A percentile compares a stretch with the other conserved stretches of the same genome.
Conservation (phyloP, 2,113 vertebrate species). For the Tiliqua scincoides region DNA sequence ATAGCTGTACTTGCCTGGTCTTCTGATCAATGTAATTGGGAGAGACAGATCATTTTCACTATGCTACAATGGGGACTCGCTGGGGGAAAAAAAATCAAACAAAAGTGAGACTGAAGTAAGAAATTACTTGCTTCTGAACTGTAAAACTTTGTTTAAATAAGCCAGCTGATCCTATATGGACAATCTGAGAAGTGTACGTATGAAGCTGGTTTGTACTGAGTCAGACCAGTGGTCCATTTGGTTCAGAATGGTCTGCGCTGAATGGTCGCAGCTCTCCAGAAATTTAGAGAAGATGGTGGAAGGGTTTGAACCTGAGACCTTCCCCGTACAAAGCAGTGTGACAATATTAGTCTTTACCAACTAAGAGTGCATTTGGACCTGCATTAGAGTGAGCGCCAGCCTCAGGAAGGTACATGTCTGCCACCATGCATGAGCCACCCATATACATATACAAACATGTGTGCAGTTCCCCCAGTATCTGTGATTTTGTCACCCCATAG, state of each 20-base stretch:
- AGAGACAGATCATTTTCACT: rapidly evolving
- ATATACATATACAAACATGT: background rate
- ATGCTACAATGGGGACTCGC: rapidly evolving
- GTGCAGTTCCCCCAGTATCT: background rate
- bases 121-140: background rate
- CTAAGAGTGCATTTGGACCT: background rate
- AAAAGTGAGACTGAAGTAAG: rapidly evolving
- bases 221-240: background rate
- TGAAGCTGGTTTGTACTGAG: background rate
- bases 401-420: background rate
- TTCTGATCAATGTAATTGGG: background rate
- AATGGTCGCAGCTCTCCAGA: too few relatives aligned
- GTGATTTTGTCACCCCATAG: background rate
- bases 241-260: too few relatives aligned
- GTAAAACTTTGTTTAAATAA: background rate
- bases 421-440: too few relatives aligned
- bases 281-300: too few relatives aligned
- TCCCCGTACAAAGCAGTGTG: background rate
- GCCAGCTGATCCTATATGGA: background rate
- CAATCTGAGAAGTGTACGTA: background rate
- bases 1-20: rapidly evolving
- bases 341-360: background rate
- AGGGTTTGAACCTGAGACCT: too few relatives aligned
- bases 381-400: too few relatives aligned
- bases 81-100: rapidly evolving